phyloP scores from a whole-genome alignment of 2,797 vertebrate species.

The Buceros bicornis region DNA sequence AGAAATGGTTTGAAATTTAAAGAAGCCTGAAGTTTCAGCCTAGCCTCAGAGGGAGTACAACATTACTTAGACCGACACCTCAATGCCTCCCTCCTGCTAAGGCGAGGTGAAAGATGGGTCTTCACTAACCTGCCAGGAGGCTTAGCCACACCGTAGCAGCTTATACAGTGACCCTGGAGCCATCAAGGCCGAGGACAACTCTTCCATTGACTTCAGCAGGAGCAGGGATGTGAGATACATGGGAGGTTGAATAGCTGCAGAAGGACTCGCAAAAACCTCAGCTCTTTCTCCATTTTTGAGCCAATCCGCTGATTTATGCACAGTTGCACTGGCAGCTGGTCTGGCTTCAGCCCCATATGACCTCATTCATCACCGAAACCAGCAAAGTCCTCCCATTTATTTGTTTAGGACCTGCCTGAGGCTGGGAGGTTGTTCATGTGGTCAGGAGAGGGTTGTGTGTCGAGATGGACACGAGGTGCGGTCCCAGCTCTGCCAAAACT shows the following conservation, averaged over 20 bases:
- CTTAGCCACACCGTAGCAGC: accelerated
- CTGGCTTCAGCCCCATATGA: conserved; percentile 5
- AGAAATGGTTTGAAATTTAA: background rate
- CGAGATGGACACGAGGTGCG: background rate
- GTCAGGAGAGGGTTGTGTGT: background rate
- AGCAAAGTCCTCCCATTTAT: conserved; percentile 16
- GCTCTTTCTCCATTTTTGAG: background rate
- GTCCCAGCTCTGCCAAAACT: background rate
- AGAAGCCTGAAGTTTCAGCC: background rate
- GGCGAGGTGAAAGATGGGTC: background rate
- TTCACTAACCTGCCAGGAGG: background rate
- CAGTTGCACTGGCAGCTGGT: conserved; percentile 32
- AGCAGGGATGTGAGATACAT: background rate
- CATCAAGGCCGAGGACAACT: background rate
- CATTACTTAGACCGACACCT: background rate
- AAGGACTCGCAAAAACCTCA: conserved; percentile 13
- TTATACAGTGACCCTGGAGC: background rate
- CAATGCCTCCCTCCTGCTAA: background rate
- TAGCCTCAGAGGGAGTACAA: background rate
- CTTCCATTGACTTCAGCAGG: background rate
- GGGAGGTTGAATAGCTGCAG: background rate
- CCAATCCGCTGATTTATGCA: conserved; percentile 32
- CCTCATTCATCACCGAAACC: conserved; percentile 36
- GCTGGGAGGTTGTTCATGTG: background rate
- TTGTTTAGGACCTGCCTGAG: conserved; percentile 43